These are phyloP conservation scores for Drosophila tropicalis DNA, from an alignment of 1,140 invertebrate species.

Conservation along the genomic window DNA sequence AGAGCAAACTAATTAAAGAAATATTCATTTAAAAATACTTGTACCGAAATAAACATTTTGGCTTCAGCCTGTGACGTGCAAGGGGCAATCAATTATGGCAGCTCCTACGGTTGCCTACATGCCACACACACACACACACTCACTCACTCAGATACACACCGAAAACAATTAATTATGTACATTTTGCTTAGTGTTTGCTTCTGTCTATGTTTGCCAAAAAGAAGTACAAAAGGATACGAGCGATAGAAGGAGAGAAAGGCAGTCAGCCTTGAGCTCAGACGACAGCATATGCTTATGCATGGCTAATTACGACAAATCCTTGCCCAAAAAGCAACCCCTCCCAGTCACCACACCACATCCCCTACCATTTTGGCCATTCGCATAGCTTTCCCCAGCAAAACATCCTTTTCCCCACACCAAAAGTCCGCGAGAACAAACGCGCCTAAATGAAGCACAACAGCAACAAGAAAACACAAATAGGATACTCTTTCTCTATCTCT, in stretches of 20 bases:
- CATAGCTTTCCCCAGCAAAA: background rate
- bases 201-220: slow-evolving; percentile 65
- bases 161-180: slow-evolving; percentile 78
- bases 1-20: slow-evolving; percentile 70
- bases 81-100: slow-evolving; percentile 76
- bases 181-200: slow-evolving; percentile 41
- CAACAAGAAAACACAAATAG: slow-evolving; percentile 31
- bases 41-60: slow-evolving; percentile 45
- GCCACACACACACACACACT: slow-evolving; percentile 20
- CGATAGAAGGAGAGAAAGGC: slow-evolving; percentile 12
- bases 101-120: slow-evolving; percentile 64
- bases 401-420: slow-evolving; percentile 18
- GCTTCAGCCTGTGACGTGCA: slow-evolving; percentile 58
- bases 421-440: slow-evolving; percentile 63
- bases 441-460: slow-evolving; percentile 65
- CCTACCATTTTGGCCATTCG: background rate
- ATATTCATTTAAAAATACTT: slow-evolving; percentile 73
- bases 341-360: slow-evolving; percentile 4
- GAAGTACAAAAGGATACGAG: slow-evolving; percentile 20
- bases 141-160: slow-evolving; percentile 1
- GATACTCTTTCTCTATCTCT: slow-evolving; percentile 36
- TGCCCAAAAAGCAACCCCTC: slow-evolving; percentile 28
- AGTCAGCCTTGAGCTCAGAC: slow-evolving; percentile 65
- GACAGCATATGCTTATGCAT: slow-evolving; percentile 80
- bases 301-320: slow-evolving; percentile 80